Percentiles rank a stretch among this genome's conserved stretches.
Conservation (phyloP, 2,888 invertebrate species). For the Bombylius major region DNA sequence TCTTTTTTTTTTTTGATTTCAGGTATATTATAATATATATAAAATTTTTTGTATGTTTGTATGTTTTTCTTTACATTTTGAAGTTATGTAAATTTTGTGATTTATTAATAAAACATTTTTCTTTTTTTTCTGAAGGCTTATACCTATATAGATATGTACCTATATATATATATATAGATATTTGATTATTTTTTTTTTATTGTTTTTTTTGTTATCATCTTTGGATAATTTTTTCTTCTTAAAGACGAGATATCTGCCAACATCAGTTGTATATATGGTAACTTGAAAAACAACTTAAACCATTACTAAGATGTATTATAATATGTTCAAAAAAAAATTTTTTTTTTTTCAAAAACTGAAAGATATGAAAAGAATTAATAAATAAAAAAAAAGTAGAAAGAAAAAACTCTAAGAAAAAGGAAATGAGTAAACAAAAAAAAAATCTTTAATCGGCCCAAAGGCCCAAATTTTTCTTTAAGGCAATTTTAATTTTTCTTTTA, state of each 20-base stretch:
- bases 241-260: not conserved
- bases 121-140: not conserved
- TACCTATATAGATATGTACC: too few relatives aligned
- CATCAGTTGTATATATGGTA: not conserved
- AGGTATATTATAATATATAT: too few relatives aligned
- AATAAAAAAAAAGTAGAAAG: not conserved
- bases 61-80: slow-evolving; percentile 10
- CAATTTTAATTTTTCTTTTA: slow-evolving; percentile 13
- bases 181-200: not conserved
- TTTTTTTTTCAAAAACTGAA: too few relatives aligned
- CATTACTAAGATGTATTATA: not conserved
- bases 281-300: not conserved
- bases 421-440: not conserved
- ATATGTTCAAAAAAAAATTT: too few relatives aligned
- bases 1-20: too few relatives aligned
- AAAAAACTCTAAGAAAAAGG: not conserved
- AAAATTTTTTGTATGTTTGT: not conserved
- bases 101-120: slow-evolving; percentile 13
- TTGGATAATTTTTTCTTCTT: too few relatives aligned
- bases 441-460: not conserved
- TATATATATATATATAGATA: too few relatives aligned
- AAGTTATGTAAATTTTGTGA: slow-evolving; percentile 17
- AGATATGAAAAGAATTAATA: not conserved
- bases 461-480: slow-evolving; percentile 8
- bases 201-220: not conserved